Evolutionary conservation across 92 coral and sea anemone genomes (phyloP).

Genomic region (Palythoa grandiflora): DNA sequence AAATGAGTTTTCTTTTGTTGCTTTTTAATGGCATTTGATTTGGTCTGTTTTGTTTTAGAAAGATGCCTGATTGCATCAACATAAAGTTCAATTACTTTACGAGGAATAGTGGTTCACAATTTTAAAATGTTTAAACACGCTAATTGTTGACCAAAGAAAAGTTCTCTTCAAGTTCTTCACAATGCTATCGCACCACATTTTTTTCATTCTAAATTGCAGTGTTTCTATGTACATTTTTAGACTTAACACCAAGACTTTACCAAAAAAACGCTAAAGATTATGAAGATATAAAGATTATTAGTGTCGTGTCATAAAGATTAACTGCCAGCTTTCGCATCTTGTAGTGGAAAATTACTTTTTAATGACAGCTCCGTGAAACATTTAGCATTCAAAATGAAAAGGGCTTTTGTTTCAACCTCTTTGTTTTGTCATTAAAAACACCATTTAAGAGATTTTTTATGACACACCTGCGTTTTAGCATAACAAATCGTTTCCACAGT

Average conservation of each 20-base stretch:
- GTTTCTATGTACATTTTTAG: too few relatives aligned
- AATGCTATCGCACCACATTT: too few relatives aligned
- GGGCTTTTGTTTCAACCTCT: conserved; percentile 16
- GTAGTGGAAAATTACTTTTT: background rate
- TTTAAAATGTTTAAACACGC: too few relatives aligned
- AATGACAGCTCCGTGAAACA: conserved; percentile 3
- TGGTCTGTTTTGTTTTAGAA: background rate
- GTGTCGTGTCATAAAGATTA: background rate
- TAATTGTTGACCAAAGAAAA: too few relatives aligned
- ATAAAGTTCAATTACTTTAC: too few relatives aligned
- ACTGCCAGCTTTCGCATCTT: background rate
- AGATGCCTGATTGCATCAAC: background rate
- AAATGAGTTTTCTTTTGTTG: background rate
- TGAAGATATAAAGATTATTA: background rate
- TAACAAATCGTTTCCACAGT: conserved; percentile 38
- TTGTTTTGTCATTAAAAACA: conserved; percentile 1
- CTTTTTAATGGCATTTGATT: background rate
- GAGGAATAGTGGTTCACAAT: too few relatives aligned
- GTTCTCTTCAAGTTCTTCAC: too few relatives aligned
- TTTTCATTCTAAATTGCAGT: too few relatives aligned
- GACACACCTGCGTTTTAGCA: conserved; percentile 22
- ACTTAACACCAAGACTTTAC: background rate
- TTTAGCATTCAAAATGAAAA: conserved; percentile 29
- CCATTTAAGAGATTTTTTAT: background rate
- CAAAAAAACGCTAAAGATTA: background rate